Evolutionary conservation across 2,113 vertebrate species (phyloP), one percentile per base, ranked within the genome.

Genomic region (Thamnophis sirtalis): DNA sequence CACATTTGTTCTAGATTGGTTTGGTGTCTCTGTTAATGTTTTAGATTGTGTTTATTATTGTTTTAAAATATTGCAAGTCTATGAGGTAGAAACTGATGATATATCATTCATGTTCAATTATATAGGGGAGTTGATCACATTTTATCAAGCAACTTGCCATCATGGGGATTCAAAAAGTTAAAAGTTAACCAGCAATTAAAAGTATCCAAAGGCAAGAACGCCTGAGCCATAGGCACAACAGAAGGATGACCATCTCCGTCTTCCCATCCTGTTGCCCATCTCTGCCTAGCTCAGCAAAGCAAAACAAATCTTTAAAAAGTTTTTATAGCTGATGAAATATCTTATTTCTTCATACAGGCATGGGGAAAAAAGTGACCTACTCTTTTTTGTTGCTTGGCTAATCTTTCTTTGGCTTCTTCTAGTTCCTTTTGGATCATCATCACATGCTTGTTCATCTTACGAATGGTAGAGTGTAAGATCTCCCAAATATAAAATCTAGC

Each of bases 371-470:
- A 53, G 58, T 55, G 84, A 96, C 97, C 94, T 94, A 98, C 98
- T 92, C 97, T 96, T 94, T 99, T 98, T 92, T 99, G 99, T 93
- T 99, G 99, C 91, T 98, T 99, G 95, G 99, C 99, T 91, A 99
- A 96, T 92, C 98, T 98, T 94, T 99, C 99, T 96, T 99, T 99
- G 68, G 99, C 98, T 95, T 99, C 99, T 94, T 99, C 99, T 92
- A 99, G 96, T 93, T 99, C 99, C 93, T 98, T 98, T 96, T 99
- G 98, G 95, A 99, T 99, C 98, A 99, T 99, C 96, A 99, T 97
- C 92, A 99, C 99, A 1, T 99, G 99, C 93, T 99, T 99, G 97
- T 99, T 99, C 99, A 99, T 99, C 96, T 99, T 99, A 48, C 99
- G 98, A 95, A 99, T 99, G 84, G 99, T 99, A 11, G 99, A 99